Evolutionary conservation across 1,140 invertebrate species (phyloP).

Genomic region (Limonius californicus): DNA sequence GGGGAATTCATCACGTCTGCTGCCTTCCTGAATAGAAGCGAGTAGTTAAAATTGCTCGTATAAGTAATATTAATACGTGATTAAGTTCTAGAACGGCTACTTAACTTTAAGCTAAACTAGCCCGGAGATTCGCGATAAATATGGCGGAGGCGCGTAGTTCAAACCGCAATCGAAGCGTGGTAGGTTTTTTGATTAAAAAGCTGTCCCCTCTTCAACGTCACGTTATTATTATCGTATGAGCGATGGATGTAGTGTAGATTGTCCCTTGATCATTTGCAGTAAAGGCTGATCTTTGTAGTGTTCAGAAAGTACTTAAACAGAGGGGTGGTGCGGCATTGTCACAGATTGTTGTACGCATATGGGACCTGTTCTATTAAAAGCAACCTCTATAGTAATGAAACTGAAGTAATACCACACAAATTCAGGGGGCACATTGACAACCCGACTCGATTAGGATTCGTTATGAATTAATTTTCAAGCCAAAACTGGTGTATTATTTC

Average conservation of each 20-base stretch:
- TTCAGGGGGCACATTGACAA: no score
- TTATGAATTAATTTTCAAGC: no score
- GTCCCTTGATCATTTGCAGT: conserved; percentile 18
- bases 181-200: conserved; percentile 10
- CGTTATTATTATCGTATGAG: background rate
- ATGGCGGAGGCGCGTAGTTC: no score
- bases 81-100: no score
- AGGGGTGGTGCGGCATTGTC: background rate
- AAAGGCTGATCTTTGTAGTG: conserved; percentile 12
- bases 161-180: no score
- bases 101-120: background rate
- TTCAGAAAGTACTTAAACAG: conserved; percentile 9
- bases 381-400: background rate
- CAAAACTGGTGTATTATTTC: no score
- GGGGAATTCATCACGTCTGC: conserved; percentile 9
- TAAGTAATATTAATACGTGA: background rate
- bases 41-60: background rate
- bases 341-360: conserved; percentile 11
- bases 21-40: background rate
- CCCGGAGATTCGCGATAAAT: background rate
- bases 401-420: conserved; percentile 4
- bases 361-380: conserved; percentile 13
- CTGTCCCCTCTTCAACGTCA: background rate
- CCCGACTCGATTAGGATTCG: no score
- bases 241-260: conserved; percentile 1